phyloP scores from a whole-genome alignment of 2,113 vertebrate species.

The Calyptomena viridis region DNA sequence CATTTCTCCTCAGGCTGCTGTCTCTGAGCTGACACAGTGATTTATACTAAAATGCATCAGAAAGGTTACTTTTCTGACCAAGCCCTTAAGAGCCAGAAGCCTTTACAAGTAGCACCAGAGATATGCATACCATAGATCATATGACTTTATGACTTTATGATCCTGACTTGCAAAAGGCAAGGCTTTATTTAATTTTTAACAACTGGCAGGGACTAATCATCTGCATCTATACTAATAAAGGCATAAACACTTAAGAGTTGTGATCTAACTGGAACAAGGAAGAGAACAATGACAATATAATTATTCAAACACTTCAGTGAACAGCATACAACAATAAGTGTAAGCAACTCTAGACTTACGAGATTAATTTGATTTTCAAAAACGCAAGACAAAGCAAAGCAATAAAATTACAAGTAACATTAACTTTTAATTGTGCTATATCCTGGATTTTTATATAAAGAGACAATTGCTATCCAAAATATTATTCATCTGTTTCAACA shows the following conservation, averaged over 20 bases:
- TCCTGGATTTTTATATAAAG: not conserved
- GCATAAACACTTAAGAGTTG: not conserved
- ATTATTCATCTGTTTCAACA: not conserved
- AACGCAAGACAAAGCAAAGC: not conserved
- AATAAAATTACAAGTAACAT: not conserved
- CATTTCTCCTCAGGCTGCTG: not conserved
- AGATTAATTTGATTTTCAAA: not conserved
- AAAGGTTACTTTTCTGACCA: not conserved
- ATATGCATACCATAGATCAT: accelerated
- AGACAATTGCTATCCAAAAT: not conserved
- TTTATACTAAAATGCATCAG: not conserved
- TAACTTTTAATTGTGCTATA: not conserved
- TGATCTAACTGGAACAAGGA: not conserved
- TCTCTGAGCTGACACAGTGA: not conserved
- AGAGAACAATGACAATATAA: not conserved
- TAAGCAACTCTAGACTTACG: not conserved
- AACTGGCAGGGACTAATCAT: not conserved
- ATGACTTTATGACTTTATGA: not conserved
- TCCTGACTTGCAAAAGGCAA: not conserved
- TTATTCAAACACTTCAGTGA: not conserved
- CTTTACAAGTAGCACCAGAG: not conserved
- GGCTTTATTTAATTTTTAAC: not conserved
- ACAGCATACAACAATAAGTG: not conserved
- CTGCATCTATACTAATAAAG: not conserved
- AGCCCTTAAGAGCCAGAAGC: not conserved